phyloP scores from a whole-genome alignment of 2,797 vertebrate genomes.

The Pipistrellus nathusii region DNA sequence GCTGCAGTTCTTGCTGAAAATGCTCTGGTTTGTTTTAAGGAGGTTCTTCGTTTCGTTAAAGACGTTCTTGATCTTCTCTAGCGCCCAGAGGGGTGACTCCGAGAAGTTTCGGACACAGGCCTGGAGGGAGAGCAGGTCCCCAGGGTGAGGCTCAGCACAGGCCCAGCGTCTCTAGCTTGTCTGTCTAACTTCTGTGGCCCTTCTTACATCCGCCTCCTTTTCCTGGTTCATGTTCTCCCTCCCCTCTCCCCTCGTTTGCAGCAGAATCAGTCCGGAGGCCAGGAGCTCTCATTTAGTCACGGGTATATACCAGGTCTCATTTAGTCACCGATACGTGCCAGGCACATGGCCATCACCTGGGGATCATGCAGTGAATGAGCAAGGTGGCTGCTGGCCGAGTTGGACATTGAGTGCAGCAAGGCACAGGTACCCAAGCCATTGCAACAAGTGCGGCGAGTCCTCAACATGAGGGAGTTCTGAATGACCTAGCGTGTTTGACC shows the following conservation, averaged over 20 bases:
- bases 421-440: not conserved
- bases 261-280: not conserved
- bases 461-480: not conserved
- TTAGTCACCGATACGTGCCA: not conserved
- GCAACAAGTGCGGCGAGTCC: not conserved
- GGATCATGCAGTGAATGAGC: not conserved
- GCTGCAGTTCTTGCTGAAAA: constrained; percentile 86
- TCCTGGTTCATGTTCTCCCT: not conserved
- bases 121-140: constrained; percentile 58
- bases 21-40: constrained; percentile 76
- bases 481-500: not conserved
- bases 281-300: not conserved
- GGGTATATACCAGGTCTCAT: not conserved
- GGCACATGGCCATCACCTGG: not conserved
- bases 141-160: not conserved
- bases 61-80: constrained; percentile 86
- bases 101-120: constrained; percentile 83
- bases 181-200: not conserved
- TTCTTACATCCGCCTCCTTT: constrained; percentile 27
- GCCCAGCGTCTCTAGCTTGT: not conserved
- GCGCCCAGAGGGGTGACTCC: constrained; percentile 84
- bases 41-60: constrained; percentile 85
- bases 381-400: not conserved
- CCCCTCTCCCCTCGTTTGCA: not conserved
- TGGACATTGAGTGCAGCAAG: not conserved